Base-by-base conservation (phyloP, 2,888 invertebrate species). In the Chrysodeixis includens region DNA sequence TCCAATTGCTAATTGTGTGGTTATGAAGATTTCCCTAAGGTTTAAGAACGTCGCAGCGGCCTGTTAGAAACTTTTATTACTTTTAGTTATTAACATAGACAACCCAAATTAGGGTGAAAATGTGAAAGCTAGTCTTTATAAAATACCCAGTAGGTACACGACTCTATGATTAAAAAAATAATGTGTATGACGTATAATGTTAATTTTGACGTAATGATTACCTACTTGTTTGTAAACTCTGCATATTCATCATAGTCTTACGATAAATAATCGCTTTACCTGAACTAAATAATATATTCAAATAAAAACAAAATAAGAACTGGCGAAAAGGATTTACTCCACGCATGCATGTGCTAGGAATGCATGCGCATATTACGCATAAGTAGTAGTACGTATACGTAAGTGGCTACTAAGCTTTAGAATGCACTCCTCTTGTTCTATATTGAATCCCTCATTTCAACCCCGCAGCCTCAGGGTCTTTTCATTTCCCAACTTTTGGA, bases 401-500 rank as follows among this genome's bases (percentile, higher is more conserved):
- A 60, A 69, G 66, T 56, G 55, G 55, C 52, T 61, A 53, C 58
- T 59, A 62, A 66, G 69, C 55, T 63, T 71, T 76, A 76, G 69
- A 78, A 76, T 81, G 79, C 65, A 74, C 76, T 80, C 78, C 74
- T 75, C 71, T 74, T 80, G 81, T 81, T 82, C 76, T 79, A 82
- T 85, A 86, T 85, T 83, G 81, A 82, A 84, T 87, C 77, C 82
- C 83, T 88, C 87, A 86, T 88, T 88, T 86, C 82, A 85, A 83
- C 83, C 85, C 81, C 71, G 72, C 77, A 76, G 86, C 88, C 85
- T 74, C 79, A 68, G 83, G 87, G 86, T 88, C 86, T 86, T 87
- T 88, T 87, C 87, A 86, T 89, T 87, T 84, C 69, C 76, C 73
- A 93, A 93, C 88, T 92, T 92, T 88, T 80, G 85, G 86, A 88